phyloP scores from a whole-genome alignment of 2,888 invertebrate genomes.

The Acrocera orbiculus region DNA sequence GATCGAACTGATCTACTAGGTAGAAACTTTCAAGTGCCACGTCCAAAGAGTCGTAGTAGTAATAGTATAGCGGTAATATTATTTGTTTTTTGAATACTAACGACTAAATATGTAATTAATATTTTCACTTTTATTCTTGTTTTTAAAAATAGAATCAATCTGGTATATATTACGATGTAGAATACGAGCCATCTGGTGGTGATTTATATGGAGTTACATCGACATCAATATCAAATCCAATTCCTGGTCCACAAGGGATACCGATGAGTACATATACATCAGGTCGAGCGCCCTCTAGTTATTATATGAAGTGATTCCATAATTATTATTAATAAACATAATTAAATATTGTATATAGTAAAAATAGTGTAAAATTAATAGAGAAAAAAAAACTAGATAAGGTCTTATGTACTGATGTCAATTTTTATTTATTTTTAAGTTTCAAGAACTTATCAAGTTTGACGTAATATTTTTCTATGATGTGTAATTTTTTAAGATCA shows the following conservation, averaged over 20 bases:
- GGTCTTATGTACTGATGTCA: no score
- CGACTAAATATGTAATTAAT: neutral
- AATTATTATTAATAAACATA: no score
- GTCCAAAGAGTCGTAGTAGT: constrained; percentile 63
- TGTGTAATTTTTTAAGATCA: no score
- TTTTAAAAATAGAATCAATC: constrained; percentile 54
- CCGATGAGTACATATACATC: constrained; percentile 72
- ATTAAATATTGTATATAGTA: constrained; percentile 1
- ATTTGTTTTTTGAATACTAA: neutral
- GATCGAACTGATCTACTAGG: constrained; percentile 62
- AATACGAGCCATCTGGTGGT: constrained; percentile 51
- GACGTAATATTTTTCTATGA: no score
- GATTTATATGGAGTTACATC: constrained; percentile 33
- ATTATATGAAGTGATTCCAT: constrained; percentile 26
- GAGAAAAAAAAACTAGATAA: no score
- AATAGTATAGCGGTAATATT: constrained; percentile 34
- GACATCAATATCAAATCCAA: constrained; percentile 38
- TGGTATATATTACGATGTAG: constrained; percentile 79
- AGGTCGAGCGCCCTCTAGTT: constrained; percentile 44
- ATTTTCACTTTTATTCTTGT: constrained; percentile 15
- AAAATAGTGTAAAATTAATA: no score
- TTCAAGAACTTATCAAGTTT: no score
- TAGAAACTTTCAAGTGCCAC: constrained; percentile 55
- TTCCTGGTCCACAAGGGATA: constrained; percentile 46
- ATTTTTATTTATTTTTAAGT: no score